Evolutionary conservation across 2,888 invertebrate genomes (phyloP).

Genomic region (Panorpa germanica): DNA sequence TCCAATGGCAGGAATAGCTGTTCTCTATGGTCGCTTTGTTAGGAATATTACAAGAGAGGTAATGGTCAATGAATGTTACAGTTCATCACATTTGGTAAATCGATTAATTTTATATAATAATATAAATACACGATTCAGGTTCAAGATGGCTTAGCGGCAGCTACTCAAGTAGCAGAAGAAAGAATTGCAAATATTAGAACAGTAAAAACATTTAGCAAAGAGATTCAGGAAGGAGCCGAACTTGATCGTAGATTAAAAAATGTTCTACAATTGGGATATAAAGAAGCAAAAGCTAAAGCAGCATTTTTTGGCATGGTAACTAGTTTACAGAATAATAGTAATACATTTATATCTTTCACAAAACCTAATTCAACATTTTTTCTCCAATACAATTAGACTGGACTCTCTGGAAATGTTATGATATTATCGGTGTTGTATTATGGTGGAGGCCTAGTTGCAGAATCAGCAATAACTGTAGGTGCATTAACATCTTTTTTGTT

Average conservation of each 20-base stretch:
- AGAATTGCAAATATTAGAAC: slow-evolving; percentile 81
- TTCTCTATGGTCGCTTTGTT: slow-evolving; percentile 68
- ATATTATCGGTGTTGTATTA: slow-evolving; percentile 82
- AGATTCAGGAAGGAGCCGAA: slow-evolving; percentile 48
- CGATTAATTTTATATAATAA: too few relatives aligned
- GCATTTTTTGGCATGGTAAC: slow-evolving; percentile 79
- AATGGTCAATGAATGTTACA: slow-evolving; percentile 50
- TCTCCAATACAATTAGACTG: slow-evolving; percentile 36
- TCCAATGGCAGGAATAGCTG: slow-evolving; percentile 68
- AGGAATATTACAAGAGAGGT: slow-evolving; percentile 65
- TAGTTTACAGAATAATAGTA: slow-evolving; percentile 6
- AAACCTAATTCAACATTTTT: slow-evolving; percentile 9
- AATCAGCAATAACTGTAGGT: slow-evolving; percentile 61
- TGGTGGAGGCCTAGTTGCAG: slow-evolving; percentile 76
- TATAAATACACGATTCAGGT: too few relatives aligned
- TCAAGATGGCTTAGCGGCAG: slow-evolving; percentile 39
- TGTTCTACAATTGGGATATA: slow-evolving; percentile 61
- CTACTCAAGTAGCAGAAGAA: slow-evolving; percentile 69
- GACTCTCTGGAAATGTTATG: slow-evolving; percentile 76
- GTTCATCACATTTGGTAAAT: too few relatives aligned
- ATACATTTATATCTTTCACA: slow-evolving; percentile 1
- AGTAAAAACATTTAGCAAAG: slow-evolving; percentile 83
- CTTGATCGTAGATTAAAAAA: slow-evolving; percentile 50
- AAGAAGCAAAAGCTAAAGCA: slow-evolving; percentile 72
- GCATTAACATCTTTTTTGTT: slow-evolving; percentile 83